Conservation (phyloP, 2,888 invertebrate species). For the Therioaphis trifolii region DNA sequence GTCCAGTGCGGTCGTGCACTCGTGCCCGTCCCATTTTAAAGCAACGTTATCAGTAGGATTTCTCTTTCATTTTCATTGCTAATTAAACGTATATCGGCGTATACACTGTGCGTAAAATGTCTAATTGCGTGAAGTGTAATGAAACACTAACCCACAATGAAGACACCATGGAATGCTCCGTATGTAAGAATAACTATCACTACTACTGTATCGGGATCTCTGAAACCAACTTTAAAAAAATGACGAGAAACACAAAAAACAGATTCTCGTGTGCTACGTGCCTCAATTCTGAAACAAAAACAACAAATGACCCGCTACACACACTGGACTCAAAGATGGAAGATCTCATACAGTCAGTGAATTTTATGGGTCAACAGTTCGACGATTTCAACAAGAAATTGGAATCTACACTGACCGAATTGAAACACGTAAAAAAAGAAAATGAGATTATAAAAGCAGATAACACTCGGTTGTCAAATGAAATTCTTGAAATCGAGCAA, state of each 20-base stretch:
- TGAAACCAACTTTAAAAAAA: conserved; percentile 19
- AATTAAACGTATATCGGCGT: too few relatives aligned
- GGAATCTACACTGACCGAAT: conserved; percentile 6
- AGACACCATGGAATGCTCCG: too few relatives aligned
- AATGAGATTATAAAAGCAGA: not conserved
- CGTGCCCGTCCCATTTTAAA: too few relatives aligned
- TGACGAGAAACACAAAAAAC: conserved; percentile 8
- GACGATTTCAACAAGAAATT: conserved; percentile 35
- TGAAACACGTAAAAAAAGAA: conserved; percentile 29
- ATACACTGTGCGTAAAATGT: too few relatives aligned
- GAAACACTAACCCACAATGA: too few relatives aligned
- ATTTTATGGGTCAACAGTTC: conserved; percentile 14
- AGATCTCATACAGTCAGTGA: not conserved
- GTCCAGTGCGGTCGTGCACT: too few relatives aligned
- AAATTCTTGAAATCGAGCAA: too few relatives aligned
- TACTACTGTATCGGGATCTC: conserved; percentile 23
- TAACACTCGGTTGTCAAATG: too few relatives aligned
- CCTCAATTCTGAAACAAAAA: conserved; percentile 1
- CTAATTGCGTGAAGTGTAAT: too few relatives aligned
- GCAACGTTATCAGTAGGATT: too few relatives aligned
- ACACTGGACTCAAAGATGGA: not conserved
- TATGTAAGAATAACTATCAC: too few relatives aligned
- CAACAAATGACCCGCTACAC: not conserved
- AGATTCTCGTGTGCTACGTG: conserved; percentile 11
- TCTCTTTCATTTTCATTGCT: too few relatives aligned